Conservation (phyloP, 2,113 vertebrate species). For the Pionites leucogaster region DNA sequence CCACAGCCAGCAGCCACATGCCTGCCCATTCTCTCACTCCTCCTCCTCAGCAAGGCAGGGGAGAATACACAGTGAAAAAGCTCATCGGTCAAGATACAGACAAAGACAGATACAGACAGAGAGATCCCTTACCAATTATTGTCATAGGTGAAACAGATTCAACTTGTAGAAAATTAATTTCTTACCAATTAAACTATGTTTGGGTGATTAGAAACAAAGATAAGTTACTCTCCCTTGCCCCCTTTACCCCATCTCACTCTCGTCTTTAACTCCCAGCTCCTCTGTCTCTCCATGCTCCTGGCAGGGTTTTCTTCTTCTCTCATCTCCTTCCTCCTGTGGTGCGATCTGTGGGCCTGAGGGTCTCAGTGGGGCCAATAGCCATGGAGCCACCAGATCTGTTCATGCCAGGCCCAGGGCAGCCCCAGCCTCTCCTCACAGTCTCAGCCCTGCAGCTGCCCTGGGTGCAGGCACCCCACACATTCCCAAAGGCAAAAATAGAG, state of each 20-base stretch:
- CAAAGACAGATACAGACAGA: neutral
- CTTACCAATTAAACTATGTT: neutral
- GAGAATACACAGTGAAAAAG: neutral
- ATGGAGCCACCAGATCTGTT: rapidly evolving
- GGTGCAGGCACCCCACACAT: no score
- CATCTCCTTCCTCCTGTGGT: rapidly evolving
- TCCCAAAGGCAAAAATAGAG: neutral
- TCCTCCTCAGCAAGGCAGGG: neutral
- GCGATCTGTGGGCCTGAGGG: neutral
- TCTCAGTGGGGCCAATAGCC: rapidly evolving
- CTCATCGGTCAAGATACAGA: neutral
- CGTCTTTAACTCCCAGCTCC: neutral
- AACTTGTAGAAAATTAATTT: neutral
- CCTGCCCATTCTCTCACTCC: neutral
- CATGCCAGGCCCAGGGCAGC: neutral
- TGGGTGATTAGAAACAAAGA: neutral
- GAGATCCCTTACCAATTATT: neutral
- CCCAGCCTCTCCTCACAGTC: neutral
- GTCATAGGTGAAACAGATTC: neutral
- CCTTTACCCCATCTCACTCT: neutral
- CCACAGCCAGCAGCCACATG: neutral
- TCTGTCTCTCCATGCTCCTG: neutral
- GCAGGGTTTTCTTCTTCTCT: neutral
- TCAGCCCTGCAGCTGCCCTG: no score
- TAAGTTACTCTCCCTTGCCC: neutral